These are phyloP conservation scores for Ceratoteleas bidentatus DNA, from an alignment of 1,140 invertebrate genomes.

Conservation along the genomic window DNA sequence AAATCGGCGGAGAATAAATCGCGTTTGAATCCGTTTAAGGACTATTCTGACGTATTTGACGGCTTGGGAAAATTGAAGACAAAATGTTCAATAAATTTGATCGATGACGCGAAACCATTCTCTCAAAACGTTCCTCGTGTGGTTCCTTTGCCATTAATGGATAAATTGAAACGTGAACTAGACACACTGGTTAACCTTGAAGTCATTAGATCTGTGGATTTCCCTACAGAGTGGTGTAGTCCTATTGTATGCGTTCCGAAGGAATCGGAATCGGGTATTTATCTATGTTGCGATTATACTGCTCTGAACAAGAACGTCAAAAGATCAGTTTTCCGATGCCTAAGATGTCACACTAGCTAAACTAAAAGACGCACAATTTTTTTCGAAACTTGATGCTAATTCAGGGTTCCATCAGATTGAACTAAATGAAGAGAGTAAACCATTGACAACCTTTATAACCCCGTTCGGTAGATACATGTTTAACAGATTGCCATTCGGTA, in stretches of 20 bases:
- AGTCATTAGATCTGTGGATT: conserved; percentile 3
- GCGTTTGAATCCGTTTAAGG: neutral
- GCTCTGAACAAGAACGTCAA: neutral
- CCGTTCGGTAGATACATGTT: conserved; percentile 73
- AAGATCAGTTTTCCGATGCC: neutral
- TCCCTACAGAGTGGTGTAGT: conserved; percentile 9
- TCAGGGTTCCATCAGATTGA: neutral
- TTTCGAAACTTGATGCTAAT: conserved; percentile 5
- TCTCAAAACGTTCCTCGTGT: conserved; percentile 8
- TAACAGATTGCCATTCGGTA: conserved; percentile 73
- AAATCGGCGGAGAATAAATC: neutral
- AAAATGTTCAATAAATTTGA: neutral
- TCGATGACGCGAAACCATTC: conserved; percentile 4
- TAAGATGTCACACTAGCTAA: neutral
- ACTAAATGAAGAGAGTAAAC: neutral
- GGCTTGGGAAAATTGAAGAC: neutral
- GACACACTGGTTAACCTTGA: neutral
- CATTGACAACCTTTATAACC: conserved; percentile 73
- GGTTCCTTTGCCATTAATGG: conserved; percentile 7
- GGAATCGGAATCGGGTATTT: neutral
- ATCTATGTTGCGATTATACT: neutral
- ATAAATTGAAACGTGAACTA: conserved; percentile 11
- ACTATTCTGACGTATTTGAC: neutral
- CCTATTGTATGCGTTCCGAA: neutral
- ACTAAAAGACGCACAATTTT: neutral